Conservation (phyloP, 1,140 invertebrate species). For the Drosophila sturtevanti region DNA sequence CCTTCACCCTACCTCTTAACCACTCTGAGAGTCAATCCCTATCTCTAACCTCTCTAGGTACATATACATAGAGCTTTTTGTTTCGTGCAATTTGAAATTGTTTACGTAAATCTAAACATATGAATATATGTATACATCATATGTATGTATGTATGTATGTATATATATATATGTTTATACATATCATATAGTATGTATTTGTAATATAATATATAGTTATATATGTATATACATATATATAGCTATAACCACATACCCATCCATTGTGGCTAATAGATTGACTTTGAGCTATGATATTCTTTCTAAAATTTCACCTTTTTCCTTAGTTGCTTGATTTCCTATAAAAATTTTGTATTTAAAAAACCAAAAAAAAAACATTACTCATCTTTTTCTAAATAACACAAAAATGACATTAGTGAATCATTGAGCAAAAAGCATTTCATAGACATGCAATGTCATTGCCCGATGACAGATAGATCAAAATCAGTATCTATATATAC, state of each 20-base stretch:
- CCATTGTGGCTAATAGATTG: slow-evolving; percentile 42
- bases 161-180: not conserved
- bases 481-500: not conserved
- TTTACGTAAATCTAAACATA: slow-evolving; percentile 48
- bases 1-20: slow-evolving; percentile 22
- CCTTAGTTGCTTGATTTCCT: not conserved
- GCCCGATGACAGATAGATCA: slow-evolving; percentile 48
- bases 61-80: slow-evolving; percentile 29
- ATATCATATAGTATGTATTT: not conserved
- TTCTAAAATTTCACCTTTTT: slow-evolving; percentile 28
- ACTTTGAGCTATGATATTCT: slow-evolving; percentile 35
- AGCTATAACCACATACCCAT: slow-evolving; percentile 27
- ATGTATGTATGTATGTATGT: not conserved
- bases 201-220: not conserved
- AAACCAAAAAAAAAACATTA: not conserved
- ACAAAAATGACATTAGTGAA: slow-evolving; percentile 27
- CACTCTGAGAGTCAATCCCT: slow-evolving; percentile 2
- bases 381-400: slow-evolving; percentile 12
- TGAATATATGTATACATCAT: not conserved
- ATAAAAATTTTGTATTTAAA: not conserved
- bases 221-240: not conserved
- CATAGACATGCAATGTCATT: slow-evolving; percentile 43
- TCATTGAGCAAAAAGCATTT: slow-evolving; percentile 21
- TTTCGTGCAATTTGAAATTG: slow-evolving; percentile 51
- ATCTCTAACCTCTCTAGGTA: slow-evolving; percentile 13